Evolutionary conservation across 2,797 vertebrate species (phyloP), one percentile per base, ranked within the genome.

Genomic region (Syngnathus rostellatus): DNA sequence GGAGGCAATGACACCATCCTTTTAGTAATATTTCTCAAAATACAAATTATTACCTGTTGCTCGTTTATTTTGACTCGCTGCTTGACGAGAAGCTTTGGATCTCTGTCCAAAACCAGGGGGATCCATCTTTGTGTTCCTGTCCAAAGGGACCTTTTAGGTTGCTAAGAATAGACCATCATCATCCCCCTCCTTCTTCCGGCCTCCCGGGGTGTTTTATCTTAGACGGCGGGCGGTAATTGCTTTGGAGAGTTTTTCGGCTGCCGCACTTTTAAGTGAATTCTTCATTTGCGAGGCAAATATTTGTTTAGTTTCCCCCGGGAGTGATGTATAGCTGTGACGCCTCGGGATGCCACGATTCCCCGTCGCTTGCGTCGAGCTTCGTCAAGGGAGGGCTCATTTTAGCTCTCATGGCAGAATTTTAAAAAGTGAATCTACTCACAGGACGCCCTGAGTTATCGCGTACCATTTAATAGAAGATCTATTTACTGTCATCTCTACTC

Each of bases 241-340:
- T 72, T 86, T 66, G 76, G 79, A 70, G 74, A 69, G 66, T 74
- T 85, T 85, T 73, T 81, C 77, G 6, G 68, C 70, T 65, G 68
- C 51, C 63, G 68, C 71, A 73, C 70, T 78, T 82, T 79, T 72
- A 76, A 83, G 85, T 83, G 12, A 77, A 84, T 86, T 74, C 79
- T 79, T 85, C 75, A 86, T 85, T 83, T 80, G 69, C 59, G 68
- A 81, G 53, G 77, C 78, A 85, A 86, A 86, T 74, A 83, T 83
- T 75, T 75, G 66, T 19, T n/a, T n/a, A n/a, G 62, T 70, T 48
- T 1, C 23, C 23, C 23, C n/a, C n/a, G n/a, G n/a, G n/a, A n/a
- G n/a, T n/a, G n/a, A n/a, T n/a, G n/a, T n/a, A 25, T 25, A 25
- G 40, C 25, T 17, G 25, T 3, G 25, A 31, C 2, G 14, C 55